Evolutionary conservation across 2,113 vertebrate species (phyloP).

Genomic region (Brevimyrus niger): DNA sequence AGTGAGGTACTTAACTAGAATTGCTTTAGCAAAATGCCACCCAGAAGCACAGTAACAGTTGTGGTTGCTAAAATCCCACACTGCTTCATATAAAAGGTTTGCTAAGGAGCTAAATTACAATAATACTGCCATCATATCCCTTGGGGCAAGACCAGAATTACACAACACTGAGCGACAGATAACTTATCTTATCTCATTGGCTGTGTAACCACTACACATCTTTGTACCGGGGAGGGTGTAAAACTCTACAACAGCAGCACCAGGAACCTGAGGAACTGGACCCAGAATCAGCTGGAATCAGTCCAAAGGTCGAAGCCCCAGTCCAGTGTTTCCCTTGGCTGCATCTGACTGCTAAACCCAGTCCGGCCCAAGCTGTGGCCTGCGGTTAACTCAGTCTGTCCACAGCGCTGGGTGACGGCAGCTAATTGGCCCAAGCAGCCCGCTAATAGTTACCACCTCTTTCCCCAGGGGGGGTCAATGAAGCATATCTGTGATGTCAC

Average conservation of each 20-base stretch:
- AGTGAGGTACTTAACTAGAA: not conserved
- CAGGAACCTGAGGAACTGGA: not conserved
- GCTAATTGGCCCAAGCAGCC: not conserved
- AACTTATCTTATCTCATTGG: not conserved
- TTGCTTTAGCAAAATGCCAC: not conserved
- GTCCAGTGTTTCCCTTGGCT: not conserved
- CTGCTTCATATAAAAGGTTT: not conserved
- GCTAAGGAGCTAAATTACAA: not conserved
- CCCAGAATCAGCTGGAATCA: not conserved
- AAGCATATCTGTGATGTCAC: not conserved
- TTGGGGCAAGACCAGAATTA: not conserved
- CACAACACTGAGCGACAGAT: not conserved
- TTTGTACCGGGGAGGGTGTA: not conserved
- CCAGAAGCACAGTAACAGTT: not conserved
- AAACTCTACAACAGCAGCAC: not conserved
- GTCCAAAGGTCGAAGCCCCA: not conserved
- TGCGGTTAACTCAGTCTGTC: not conserved
- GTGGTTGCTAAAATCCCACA: not conserved
- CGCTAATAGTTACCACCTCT: not conserved
- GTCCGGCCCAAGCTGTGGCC: too few species aligned
- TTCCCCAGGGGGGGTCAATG: not conserved
- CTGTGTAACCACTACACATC: not conserved
- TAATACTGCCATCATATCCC: not conserved
- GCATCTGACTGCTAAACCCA: not conserved
- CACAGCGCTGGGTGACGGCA: not conserved